phyloP scores from a whole-genome alignment of 2,113 vertebrate genomes.

The Phoxinus phoxinus region DNA sequence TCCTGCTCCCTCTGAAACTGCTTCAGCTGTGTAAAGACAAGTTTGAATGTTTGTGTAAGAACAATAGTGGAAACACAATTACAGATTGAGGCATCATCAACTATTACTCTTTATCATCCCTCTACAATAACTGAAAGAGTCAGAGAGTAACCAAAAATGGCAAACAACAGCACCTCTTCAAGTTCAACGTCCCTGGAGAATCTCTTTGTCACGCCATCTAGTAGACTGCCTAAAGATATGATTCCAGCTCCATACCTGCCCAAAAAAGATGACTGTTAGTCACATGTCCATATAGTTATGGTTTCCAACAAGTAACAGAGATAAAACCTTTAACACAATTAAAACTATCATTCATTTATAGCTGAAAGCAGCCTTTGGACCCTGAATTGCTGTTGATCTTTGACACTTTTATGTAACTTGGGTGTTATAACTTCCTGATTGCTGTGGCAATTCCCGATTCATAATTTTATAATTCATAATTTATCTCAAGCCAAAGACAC shows the following conservation, averaged over 20 bases:
- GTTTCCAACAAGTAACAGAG: conserved; percentile 35
- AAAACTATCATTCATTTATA: conserved; percentile 6
- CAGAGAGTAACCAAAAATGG: background rate
- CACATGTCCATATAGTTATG: conserved; percentile 1
- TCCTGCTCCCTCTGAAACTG: conserved; percentile 71
- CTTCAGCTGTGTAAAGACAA: conserved; percentile 76
- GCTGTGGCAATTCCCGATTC: background rate
- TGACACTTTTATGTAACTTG: conserved; percentile 16
- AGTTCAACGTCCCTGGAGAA: conserved; percentile 85
- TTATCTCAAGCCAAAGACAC: background rate
- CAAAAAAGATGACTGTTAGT: conserved; percentile 23
- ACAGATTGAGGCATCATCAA: background rate
- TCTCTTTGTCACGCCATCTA: conserved; percentile 77
- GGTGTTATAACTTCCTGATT: background rate
- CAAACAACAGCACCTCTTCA: conserved; percentile 78
- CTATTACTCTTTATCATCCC: background rate
- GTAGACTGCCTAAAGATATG: conserved; percentile 79
- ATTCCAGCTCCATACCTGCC: conserved; percentile 68
- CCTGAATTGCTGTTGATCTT: conserved; percentile 35
- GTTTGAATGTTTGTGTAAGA: conserved; percentile 22
- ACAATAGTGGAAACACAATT: background rate
- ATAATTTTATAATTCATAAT: background rate
- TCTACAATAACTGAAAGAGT: background rate
- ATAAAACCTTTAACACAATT: conserved; percentile 8
- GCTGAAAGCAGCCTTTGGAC: conserved; percentile 41